Evolutionary conservation across 2,797 vertebrate species (phyloP).

Genomic region (Avahi laniger): DNA sequence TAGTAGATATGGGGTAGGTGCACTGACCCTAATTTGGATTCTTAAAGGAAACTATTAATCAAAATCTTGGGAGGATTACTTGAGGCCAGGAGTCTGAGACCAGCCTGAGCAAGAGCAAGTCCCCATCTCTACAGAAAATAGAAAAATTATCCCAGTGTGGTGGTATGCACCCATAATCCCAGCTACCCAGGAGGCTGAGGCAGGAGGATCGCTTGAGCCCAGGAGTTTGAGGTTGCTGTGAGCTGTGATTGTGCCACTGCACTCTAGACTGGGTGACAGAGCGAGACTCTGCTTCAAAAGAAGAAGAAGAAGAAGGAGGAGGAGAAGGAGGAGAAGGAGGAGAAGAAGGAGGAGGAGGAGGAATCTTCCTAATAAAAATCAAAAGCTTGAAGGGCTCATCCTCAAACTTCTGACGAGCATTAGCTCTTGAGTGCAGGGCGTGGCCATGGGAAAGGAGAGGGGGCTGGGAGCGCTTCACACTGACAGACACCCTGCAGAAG

Average conservation of each 20-base stretch:
- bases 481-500: conserved; percentile 74
- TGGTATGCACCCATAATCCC: too few relatives aligned
- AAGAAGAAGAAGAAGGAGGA: not conserved
- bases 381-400: conserved; percentile 79
- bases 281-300: not conserved
- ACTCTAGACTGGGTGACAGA: not conserved
- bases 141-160: not conserved
- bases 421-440: conserved; percentile 66
- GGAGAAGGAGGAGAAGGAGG: too few relatives aligned
- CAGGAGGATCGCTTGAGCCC: not conserved
- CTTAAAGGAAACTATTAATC: conserved; percentile 82
- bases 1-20: not conserved
- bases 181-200: not conserved
- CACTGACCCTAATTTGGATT: conserved; percentile 80
- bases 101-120: not conserved
- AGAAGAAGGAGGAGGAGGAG: not conserved
- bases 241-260: not conserved
- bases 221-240: not conserved
- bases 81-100: not conserved
- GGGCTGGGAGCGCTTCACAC: conserved; percentile 60
- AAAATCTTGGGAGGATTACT: conserved; percentile 26
- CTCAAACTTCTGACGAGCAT: conserved; percentile 82
- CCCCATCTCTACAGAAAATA: not conserved
- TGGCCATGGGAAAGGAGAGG: conserved; percentile 44
- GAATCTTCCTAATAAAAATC: conserved; percentile 43